These are phyloP conservation scores for Orcinus orca DNA, from an alignment of 2,113 vertebrate genomes.

Conservation along the genomic window DNA sequence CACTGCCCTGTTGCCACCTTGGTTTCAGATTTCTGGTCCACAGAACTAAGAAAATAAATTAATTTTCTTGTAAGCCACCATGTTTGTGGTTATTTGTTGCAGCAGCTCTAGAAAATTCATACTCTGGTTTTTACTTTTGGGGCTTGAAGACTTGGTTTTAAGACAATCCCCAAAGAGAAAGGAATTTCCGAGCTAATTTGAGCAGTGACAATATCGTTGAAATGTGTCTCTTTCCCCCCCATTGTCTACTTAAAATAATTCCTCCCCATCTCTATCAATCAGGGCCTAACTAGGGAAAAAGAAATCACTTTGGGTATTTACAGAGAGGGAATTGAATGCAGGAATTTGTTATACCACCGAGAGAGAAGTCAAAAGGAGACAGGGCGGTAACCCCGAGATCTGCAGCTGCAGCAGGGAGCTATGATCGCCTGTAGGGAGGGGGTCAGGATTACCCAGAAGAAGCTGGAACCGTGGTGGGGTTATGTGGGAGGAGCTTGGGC, in stretches of 20 bases:
- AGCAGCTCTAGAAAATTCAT: neutral
- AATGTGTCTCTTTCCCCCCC: neutral
- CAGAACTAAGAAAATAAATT: neutral
- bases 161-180: neutral
- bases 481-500: neutral
- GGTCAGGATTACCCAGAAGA: neutral
- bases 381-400: neutral
- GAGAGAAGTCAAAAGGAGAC: neutral
- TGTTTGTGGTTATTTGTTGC: neutral
- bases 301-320: neutral
- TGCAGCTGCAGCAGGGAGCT: neutral
- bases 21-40: neutral
- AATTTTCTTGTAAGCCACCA: neutral
- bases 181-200: slow-evolving; percentile 11
- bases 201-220: neutral
- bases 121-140: neutral
- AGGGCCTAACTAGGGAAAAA: neutral
- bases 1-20: accelerated
- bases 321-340: neutral
- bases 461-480: neutral
- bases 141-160: neutral
- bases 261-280: neutral
- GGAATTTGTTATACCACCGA: neutral
- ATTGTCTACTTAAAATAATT: neutral
- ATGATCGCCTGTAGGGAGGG: accelerated